Evolutionary conservation across 1,140 invertebrate genomes (phyloP), one percentile per base, ranked within the genome.

Genomic region (Trialeurodes vaporariorum): DNA sequence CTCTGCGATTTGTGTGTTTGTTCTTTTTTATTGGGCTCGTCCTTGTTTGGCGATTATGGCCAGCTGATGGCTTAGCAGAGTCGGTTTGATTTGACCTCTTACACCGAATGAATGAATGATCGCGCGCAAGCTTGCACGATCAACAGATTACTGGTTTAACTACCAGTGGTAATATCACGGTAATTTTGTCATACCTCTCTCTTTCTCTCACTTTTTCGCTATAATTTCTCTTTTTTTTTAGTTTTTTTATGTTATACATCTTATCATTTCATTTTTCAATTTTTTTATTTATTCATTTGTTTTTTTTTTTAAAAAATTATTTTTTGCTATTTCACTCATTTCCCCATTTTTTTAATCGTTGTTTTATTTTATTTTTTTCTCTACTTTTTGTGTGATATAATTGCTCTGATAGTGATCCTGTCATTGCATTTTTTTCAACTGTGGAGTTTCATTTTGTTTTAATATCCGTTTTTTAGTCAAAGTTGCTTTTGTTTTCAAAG

Each of bases 1-100:
- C 68, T 69, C 68, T 69, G 68, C 68, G 68, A 49, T 66, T 66
- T 69, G 68, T 69, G 65, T 69, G 68, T 69, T 66, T 69, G 65
- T 64, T 69, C 66, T 69, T 65, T 27, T 69, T 68, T 68, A 65
- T 25, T 69, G 27, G 64, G 65, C 61, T 61, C 63, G 25, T 59
- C 63, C 21, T n/a, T 17, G 5, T 49, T 49, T 17, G 34, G 34
- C 34, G 34, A 49, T 9, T 9, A 49, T 49, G 34, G 34, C 34
- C 34, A 49, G 34, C 34, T 49, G 34, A 49, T 49, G 34, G 34
- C 34, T 49, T 49, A 49, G 34, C 34, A 49, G n/a, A n/a, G 34
- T 49, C 34, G 34, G 34, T 49, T 49, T 49, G 34, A 49, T 17
- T 49, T 49, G 34, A 49, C 34, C 34, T 49, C 34, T 49, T 49